phyloP scores from a whole-genome alignment of 2,888 invertebrate species.

The Heteromurus nitidus region DNA sequence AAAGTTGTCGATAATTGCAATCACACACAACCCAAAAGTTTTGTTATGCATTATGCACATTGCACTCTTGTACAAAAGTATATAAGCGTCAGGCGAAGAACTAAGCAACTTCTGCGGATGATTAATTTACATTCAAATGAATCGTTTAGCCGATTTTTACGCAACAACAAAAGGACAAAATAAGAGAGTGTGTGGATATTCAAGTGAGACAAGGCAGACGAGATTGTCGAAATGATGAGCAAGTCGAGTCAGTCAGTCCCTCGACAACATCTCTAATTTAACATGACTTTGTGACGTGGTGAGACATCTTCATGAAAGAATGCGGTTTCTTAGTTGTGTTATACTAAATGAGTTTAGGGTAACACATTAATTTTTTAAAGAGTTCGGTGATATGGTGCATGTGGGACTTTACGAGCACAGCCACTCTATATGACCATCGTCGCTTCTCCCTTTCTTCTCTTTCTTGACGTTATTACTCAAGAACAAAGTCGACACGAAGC shows the following conservation, averaged over 20 bases:
- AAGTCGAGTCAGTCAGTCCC: too few relatives aligned
- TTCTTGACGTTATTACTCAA: neutral
- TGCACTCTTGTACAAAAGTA: neutral
- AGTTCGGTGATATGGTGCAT: neutral
- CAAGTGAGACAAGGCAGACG: slow-evolving; percentile 43
- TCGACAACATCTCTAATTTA: neutral
- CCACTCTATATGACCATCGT: neutral
- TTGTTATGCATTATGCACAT: neutral
- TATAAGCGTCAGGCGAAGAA: neutral
- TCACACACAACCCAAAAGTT: too few relatives aligned
- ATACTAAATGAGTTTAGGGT: neutral
- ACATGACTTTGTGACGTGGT: neutral
- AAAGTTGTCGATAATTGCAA: too few relatives aligned
- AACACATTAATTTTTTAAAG: too few relatives aligned
- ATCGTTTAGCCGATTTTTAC: neutral
- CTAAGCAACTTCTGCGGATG: too few relatives aligned
- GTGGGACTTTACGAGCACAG: slow-evolving; percentile 12
- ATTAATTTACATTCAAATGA: slow-evolving; percentile 17
- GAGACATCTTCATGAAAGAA: slow-evolving; percentile 46
- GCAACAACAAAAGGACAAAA: neutral
- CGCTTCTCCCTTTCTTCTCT: neutral
- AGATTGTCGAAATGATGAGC: too few relatives aligned
- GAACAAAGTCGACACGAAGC: too few relatives aligned
- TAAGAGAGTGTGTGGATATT: slow-evolving; percentile 21
- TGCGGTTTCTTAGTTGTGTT: slow-evolving; percentile 29